Evolutionary conservation across 1,140 invertebrate genomes (phyloP), one percentile per base, ranked within the genome.

Genomic region (Limonius californicus): DNA sequence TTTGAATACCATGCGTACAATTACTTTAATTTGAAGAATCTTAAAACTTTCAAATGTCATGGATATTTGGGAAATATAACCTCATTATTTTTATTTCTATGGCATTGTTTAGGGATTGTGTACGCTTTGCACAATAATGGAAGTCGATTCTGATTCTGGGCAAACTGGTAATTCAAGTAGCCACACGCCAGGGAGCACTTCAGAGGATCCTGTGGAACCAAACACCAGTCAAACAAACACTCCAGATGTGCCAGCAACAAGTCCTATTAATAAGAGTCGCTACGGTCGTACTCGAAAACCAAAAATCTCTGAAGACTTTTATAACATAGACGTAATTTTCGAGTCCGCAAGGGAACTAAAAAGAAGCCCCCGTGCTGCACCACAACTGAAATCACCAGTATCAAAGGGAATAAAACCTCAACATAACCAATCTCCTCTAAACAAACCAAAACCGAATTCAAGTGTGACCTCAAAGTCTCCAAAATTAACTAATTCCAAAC

Each of bases 281-380:
- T 73, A 70, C 60, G 71, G 71, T 16, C 59, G 70, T n/a, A 39
- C 62, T 20, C 64, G 66, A n/a, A 73, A 73, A 61, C 70, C 64
- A 30, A 69, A 67, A 47, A 53, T 70, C 9, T 50, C 62, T 20
- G 61, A 57, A 30, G 71, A 73, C 62, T 73, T 66, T 57, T 61
- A 67, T 11, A 68, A 64, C n/a, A 73, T 70, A 21, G 71, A 73
- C 42, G 65, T 64, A n/a, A 66, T 64, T 43, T 61, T 72, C 8
- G 63, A 55, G 4, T 9, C 9, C 4, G n/a, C 11, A 12, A 39
- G 11, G 11, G 35, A 39, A 12, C 2, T n/a, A 2, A 39, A 39
- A 39, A 39, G n/a, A n/a, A 39, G 35, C n/a, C 35, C 35, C n/a
- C 8, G n/a, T 11, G 8, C n/a, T 12, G 11, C n/a, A 6, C 35